Base-by-base conservation (phyloP, 1,140 invertebrate species). In the Paramacrobiotus metropolitanus region DNA sequence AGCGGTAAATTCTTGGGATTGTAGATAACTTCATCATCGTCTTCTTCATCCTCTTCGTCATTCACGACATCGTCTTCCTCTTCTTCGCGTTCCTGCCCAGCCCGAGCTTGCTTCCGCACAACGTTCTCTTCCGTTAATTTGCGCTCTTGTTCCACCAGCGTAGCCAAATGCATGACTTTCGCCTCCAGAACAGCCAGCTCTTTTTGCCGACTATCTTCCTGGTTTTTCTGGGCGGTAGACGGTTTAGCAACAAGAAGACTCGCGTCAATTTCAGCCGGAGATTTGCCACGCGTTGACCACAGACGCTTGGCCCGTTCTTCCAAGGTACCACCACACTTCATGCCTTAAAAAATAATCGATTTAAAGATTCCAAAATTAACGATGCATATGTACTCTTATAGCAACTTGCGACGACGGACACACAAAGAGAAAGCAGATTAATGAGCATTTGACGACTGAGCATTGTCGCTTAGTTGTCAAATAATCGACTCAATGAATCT, bases 1-100 rank as follows among this genome's bases (percentile, higher is more conserved):
- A 98, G 78, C 1, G 95, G 95, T 31, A 99, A 73, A 76, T 98
- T 98, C 76, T 99, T 99, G 0, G 95, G 95, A 77, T 99, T 99
- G 72, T 98, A 98, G 0, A 93, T 91, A 44, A 96, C 86, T 67
- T 88, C 87, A 70, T 90, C 85, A 59, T 87, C 86, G 65, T 92
- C 89, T 44, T 78, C 77, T 67, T 87, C 81, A 55, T 76, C 74
- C 45, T 62, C 34, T 61, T 71, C 70, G 24, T 66, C 67, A 28
- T 66, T 60, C 15, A 30, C 55, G 20, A 48, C 60, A 21, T 71
- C 69, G n/a, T 71, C 70, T 29, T 74, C 73, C 64, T 88, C 85
- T 63, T 87, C 87, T 44, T 87, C 85, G 20, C 31, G 68, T 84
- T 69, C 90, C 88, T 21, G 79, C 80, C 31, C 91, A 0, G 91